Percentiles rank a stretch among this genome's conserved stretches.
Conservation (phyloP, 35 echinoderm and acorn worm genomes). For the Lytechinus variegatus region DNA sequence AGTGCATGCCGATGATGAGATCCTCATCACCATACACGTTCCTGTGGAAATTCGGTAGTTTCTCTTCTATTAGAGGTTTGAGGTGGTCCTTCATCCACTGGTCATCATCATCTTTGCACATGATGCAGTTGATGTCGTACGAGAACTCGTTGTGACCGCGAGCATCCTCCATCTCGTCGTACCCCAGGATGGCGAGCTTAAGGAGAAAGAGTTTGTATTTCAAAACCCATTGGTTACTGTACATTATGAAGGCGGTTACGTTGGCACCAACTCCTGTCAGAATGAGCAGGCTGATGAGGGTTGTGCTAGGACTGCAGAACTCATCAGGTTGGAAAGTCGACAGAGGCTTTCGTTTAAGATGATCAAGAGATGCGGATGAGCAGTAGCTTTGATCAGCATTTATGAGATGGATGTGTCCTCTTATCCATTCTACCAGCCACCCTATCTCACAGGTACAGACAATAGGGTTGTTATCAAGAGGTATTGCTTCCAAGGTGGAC, state of each 20-base stretch:
- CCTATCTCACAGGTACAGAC: not conserved
- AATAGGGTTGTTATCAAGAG: not conserved
- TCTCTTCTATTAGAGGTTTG: not conserved
- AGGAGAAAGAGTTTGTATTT: not conserved
- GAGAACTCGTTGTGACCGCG: not conserved
- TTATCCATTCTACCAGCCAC: not conserved
- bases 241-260: not conserved
- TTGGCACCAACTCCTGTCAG: not conserved
- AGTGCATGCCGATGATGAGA: constrained; percentile 4
- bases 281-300: not conserved
- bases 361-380: not conserved
- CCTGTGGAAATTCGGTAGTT: not conserved
- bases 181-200: not conserved
- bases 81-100: not conserved
- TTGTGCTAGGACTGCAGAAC: not conserved
- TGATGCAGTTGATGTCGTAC: constrained; percentile 26
- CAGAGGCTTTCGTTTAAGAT: not conserved
- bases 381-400: not conserved
- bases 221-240: not conserved
- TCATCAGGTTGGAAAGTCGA: not conserved
- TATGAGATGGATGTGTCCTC: not conserved
- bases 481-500: not conserved
- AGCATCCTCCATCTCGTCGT: not conserved
- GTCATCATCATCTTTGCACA: not conserved
- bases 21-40: constrained; percentile 1